Evolutionary conservation across 1,140 invertebrate genomes (phyloP), one percentile per base, ranked within the genome.

Genomic region (Drosophila elegans): DNA sequence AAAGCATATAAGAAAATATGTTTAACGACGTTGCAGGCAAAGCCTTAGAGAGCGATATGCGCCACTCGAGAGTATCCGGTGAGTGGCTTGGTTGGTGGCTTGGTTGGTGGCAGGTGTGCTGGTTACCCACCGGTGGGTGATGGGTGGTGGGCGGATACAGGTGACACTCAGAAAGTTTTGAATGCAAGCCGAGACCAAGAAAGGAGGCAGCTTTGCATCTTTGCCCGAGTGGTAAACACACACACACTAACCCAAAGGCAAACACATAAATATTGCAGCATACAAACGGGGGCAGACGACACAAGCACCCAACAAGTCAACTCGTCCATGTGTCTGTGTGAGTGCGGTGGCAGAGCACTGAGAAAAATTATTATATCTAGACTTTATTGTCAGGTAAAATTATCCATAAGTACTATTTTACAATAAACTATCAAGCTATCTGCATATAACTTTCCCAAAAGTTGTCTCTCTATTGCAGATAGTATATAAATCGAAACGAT

Each of bases 211-310:
- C 62, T 74, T 77, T 77, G 56, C 81, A 74, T 80, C 68, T 80
- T 41, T 73, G 67, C 63, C 74, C 55, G 74, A 86, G 79, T 76
- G 83, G 83, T 79, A 88, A 78, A 78, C 68, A 80, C 54, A 74
- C 54, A 74, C 63, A 69, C 25, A 66, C 59, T 34, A 27, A 57
- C 13, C 46, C 39, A 61, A 39, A 68, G 39, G 60, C 42, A 64
- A 39, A 75, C 46, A 62, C 42, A 62, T 83, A 89, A 88, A 88
- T 88, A 83, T 69, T 88, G 84, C 75, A 89, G 84, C 79, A 89
- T 61, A 80, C 79, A 77, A 88, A 88, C 63, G 84, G 84, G 83
- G 83, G 84, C 83, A 86, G 80, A 55, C 73, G 66, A 73, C 74
- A 73, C 67, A 68, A 77, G 72, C 72, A 80, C 51, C 74, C 78